Base-by-base conservation (phyloP, 2,888 invertebrate species). In the Unio pictorum region DNA sequence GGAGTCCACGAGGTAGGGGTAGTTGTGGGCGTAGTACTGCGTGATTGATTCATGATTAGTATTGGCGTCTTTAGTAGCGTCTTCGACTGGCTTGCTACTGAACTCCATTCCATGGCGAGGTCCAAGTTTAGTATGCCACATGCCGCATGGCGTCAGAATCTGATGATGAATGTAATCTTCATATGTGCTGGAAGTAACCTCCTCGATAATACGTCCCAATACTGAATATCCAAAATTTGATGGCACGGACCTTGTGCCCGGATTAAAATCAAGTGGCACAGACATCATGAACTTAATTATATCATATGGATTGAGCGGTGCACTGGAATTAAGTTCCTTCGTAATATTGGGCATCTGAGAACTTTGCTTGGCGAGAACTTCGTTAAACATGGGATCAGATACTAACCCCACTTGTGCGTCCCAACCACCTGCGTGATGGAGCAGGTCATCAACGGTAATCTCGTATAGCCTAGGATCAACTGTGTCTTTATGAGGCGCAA, bases 341-440 rank as follows among this genome's bases (percentile, higher is more conserved):
- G 81, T 81, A 30, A 88, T 85, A 72, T 87, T 82, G 7, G 82
- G 79, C n/a, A 86, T 79, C 6, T 77, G 73, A 59, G 82, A 73
- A 15, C 82, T 82, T 17, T 80, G 74, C 20, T 76, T 71, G 0
- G 81, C 74, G 56, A 85, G 82, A n/a, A 81, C 69, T 45, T 81
- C 73, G 74, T 88, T 88, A 66, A 87, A 80, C 56, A 87, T 75
- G 8, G 85, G 85, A 67, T 87, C 87, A 55, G 73, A 80, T 17
- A 86, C 64, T 20, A 81, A 80, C 4, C 78, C 80, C n/a, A 77
- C 75, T 55, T 77, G 73, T 4, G 79, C 75, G 68, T 88, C 85
- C 87, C 87, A 88, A 1, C 88, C 88, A 11, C 82, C 86, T 8
- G 83, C 81, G 73, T 87, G 86, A 17, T 81, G 83, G 1, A 88